Evolutionary conservation across 1,140 invertebrate species (phyloP).

Genomic region (Plodia interpunctella): DNA sequence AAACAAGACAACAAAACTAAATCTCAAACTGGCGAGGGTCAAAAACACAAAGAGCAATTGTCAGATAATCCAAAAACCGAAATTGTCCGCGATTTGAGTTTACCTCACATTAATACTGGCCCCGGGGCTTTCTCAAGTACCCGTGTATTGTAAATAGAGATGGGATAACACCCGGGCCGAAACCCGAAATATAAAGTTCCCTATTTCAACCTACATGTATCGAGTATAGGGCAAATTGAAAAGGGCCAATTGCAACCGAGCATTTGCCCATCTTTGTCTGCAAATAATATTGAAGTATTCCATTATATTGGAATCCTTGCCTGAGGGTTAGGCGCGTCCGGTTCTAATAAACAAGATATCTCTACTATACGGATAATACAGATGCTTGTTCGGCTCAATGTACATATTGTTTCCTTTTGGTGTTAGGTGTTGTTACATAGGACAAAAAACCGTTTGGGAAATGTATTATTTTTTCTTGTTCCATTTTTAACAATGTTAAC

Average conservation of each 20-base stretch:
- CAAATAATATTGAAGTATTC: slow-evolving; percentile 72
- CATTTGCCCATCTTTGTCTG: slow-evolving; percentile 6
- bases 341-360: slow-evolving; percentile 67
- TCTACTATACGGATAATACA: slow-evolving; percentile 28
- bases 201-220: too few relatives aligned
- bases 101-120: slow-evolving; percentile 60
- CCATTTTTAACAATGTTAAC: too few relatives aligned
- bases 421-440: background rate
- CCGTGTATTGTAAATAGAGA: slow-evolving; percentile 61
- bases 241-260: too few relatives aligned
- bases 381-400: slow-evolving; percentile 27
- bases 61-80: slow-evolving; percentile 35
- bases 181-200: too few relatives aligned
- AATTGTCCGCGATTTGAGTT: slow-evolving; percentile 45
- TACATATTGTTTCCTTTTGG: slow-evolving; percentile 23
- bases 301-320: slow-evolving; percentile 71
- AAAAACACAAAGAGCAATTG: slow-evolving; percentile 36
- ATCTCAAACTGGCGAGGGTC: background rate
- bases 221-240: too few relatives aligned
- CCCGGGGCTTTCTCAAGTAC: slow-evolving; percentile 51
- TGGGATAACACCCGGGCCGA: too few relatives aligned
- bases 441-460: too few relatives aligned
- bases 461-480: too few relatives aligned
- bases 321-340: slow-evolving; percentile 51
- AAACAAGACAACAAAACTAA: background rate